phyloP scores from a whole-genome alignment of 2,797 vertebrate species.

The Chaunax sp. region DNA sequence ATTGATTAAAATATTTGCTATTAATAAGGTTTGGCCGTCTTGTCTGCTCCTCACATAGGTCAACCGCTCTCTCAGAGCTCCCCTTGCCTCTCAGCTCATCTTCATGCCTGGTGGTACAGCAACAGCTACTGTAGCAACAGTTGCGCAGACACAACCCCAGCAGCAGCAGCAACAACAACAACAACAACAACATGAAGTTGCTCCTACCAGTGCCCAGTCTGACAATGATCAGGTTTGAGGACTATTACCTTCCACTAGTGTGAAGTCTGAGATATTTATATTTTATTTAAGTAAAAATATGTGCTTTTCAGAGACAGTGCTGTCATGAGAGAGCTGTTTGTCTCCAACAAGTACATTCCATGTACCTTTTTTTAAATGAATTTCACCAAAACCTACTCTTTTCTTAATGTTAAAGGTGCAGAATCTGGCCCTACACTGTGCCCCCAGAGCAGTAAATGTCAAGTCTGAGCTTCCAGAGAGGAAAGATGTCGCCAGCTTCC shows the following conservation, averaged over 20 bases:
- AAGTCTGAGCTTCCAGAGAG: conserved; percentile 86
- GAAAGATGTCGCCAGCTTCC: conserved; percentile 84
- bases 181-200: conserved; percentile 82
- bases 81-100: conserved; percentile 96
- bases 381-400: conserved; percentile 1
- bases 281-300: background rate
- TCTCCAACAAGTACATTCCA: background rate
- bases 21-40: background rate
- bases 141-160: conserved; percentile 82
- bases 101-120: conserved; percentile 97
- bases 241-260: background rate
- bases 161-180: conserved; percentile 82
- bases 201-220: conserved; percentile 86
- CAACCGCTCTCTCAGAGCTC: conserved; percentile 87
- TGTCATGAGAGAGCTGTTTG: background rate
- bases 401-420: conserved; percentile 85
- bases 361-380: background rate
- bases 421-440: conserved; percentile 94
- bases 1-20: background rate
- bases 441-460: conserved; percentile 78
- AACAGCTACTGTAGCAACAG: conserved; percentile 89
- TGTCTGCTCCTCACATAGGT: conserved; percentile 70
- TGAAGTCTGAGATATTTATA: conserved; percentile 5
- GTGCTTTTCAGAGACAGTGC: background rate
- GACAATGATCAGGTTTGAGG: conserved; percentile 92